Conservation (phyloP, 2,113 vertebrate genomes). For the Protomyctophum bolini region DNA sequence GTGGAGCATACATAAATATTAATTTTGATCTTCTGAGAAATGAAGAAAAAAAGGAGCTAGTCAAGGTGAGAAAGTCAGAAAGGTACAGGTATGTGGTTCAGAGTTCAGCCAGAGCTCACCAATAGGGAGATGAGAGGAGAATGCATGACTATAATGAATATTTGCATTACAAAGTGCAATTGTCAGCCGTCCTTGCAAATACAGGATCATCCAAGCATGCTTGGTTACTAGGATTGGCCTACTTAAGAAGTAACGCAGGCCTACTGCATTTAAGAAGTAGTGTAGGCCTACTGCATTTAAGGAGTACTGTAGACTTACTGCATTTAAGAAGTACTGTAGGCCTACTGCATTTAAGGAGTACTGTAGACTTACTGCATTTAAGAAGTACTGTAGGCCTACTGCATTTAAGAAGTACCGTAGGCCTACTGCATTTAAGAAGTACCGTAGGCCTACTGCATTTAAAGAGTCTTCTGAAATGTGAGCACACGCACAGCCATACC, state of each 20-base stretch:
- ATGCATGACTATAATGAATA: conserved; percentile 1
- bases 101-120: conserved; percentile 43
- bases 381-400: conserved; percentile 27
- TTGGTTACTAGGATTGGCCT: too few species aligned
- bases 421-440: conserved; percentile 27
- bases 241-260: conserved; percentile 28
- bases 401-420: conserved; percentile 29
- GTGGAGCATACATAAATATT: conserved; percentile 26
- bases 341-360: conserved; percentile 25
- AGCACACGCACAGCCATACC: neutral
- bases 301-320: too few species aligned
- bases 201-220: too few species aligned
- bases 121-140: conserved; percentile 36
- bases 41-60: conserved; percentile 15
- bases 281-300: conserved; percentile 30
- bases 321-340: conserved; percentile 31
- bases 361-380: too few species aligned
- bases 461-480: conserved; percentile 1
- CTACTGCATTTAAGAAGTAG: conserved; percentile 25
- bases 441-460: conserved; percentile 27
- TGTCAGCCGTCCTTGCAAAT: too few species aligned
- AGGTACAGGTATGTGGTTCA: conserved; percentile 26
- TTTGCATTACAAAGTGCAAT: too few species aligned
- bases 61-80: conserved; percentile 19
- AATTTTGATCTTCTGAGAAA: conserved; percentile 3